phyloP scores from a whole-genome alignment of 2,888 invertebrate genomes.

The Hydrotaea cyrtoneurina region DNA sequence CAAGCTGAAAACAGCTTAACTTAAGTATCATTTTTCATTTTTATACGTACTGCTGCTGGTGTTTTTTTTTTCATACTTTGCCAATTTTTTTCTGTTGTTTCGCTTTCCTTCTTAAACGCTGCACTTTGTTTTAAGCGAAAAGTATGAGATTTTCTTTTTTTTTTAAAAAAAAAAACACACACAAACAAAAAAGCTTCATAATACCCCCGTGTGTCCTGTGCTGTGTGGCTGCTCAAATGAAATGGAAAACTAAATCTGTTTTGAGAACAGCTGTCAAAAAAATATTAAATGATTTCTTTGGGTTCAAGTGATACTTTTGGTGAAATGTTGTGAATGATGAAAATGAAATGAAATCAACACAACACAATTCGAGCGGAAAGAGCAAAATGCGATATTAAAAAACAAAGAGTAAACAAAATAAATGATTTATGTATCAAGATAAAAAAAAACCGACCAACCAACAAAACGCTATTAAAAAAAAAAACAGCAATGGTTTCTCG shows the following conservation, averaged over 20 bases:
- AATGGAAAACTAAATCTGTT: slow-evolving; percentile 46
- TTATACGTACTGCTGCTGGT: slow-evolving; percentile 1
- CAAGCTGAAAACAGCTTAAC: slow-evolving; percentile 64
- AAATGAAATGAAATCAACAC: slow-evolving; percentile 6
- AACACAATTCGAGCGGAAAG: background rate
- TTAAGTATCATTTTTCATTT: slow-evolving; percentile 64
- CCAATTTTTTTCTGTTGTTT: slow-evolving; percentile 11
- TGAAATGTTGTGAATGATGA: slow-evolving; percentile 33
- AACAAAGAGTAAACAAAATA: background rate
- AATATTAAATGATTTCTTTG: slow-evolving; percentile 39
- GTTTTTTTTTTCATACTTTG: slow-evolving; percentile 7
- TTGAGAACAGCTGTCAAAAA: slow-evolving; percentile 45
- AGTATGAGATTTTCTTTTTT: slow-evolving; percentile 2
- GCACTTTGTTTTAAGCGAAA: slow-evolving; percentile 42
- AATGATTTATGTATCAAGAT: slow-evolving; percentile 22
- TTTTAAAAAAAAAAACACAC: too few relatives aligned
- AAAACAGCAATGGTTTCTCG: background rate
- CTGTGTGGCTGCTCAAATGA: slow-evolving; percentile 23
- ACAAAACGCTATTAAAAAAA: background rate
- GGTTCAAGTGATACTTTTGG: slow-evolving; percentile 31
- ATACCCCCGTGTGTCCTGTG: background rate
- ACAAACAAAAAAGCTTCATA: background rate
- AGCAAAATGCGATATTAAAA: background rate
- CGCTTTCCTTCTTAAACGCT: background rate
- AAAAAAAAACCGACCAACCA: background rate